These are phyloP conservation scores for Chloroceryle inda DNA, from an alignment of 2,797 vertebrate species.

Conservation along the genomic window DNA sequence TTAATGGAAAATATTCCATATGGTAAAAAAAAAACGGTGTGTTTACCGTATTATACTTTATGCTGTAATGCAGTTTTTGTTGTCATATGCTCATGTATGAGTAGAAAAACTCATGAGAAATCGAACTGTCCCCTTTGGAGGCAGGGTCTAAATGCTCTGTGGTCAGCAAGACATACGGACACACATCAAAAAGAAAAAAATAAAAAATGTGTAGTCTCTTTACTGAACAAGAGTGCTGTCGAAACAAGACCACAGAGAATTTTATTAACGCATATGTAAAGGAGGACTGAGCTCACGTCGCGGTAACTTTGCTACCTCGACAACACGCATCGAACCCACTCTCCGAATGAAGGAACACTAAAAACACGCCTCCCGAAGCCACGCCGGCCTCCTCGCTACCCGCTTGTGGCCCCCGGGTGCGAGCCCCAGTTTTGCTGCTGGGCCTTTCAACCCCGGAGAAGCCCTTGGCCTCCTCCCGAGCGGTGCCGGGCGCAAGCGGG, in stretches of 20 bases:
- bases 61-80: not conserved
- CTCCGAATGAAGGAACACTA: not conserved
- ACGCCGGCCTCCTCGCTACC: accelerated
- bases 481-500: too few relatives aligned
- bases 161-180: accelerated
- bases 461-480: too few relatives aligned
- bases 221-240: not conserved
- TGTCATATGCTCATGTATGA: accelerated
- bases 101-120: not conserved
- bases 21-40: accelerated
- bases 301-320: not conserved
- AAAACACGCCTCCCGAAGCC: accelerated
- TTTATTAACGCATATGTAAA: not conserved
- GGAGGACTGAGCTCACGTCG: not conserved
- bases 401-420: too few relatives aligned
- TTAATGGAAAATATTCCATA: not conserved
- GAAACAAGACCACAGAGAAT: not conserved
- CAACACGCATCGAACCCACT: accelerated
- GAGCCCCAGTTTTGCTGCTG: accelerated
- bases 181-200: accelerated
- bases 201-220: accelerated
- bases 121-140: not conserved
- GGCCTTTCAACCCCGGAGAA: too few relatives aligned
- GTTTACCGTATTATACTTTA: not conserved
- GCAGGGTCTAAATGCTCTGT: not conserved